Evolutionary conservation across 2,113 vertebrate genomes (phyloP).

Genomic region (Plecotus auritus): DNA sequence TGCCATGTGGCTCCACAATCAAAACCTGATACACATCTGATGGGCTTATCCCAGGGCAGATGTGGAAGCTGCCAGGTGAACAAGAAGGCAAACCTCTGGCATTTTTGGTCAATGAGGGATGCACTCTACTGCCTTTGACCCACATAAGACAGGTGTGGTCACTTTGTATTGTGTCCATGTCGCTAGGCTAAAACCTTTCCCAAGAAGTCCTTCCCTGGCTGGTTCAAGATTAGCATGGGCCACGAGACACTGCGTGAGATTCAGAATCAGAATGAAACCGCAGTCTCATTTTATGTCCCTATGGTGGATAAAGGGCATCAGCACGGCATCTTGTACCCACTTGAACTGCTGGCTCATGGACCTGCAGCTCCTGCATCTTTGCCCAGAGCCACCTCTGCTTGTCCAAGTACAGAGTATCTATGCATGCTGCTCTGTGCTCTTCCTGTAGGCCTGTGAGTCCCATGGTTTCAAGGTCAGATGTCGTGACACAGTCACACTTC

Average conservation of each 20-base stretch:
- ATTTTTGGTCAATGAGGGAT: not conserved
- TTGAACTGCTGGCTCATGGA: not conserved
- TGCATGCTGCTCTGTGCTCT: not conserved
- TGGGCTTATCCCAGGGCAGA: not conserved
- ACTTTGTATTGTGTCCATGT: not conserved
- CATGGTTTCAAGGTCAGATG: not conserved
- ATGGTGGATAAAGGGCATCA: not conserved
- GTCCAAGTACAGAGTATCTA: too few relatives aligned
- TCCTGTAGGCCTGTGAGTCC: not conserved
- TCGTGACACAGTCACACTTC: not conserved
- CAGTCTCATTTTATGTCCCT: not conserved
- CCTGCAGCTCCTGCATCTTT: not conserved
- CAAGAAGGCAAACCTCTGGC: not conserved
- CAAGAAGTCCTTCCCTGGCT: not conserved
- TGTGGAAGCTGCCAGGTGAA: not conserved
- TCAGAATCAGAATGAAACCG: not conserved
- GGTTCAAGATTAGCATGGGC: not conserved
- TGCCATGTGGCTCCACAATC: not conserved
- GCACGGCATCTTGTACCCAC: accelerated
- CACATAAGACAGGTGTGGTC: not conserved
- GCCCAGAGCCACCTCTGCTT: not conserved
- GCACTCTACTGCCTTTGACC: not conserved
- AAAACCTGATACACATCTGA: not conserved
- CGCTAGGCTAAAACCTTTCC: not conserved
- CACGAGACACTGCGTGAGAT: not conserved